These are phyloP conservation scores for Sisyra nigra DNA, from an alignment of 2,888 invertebrate species.

Conservation along the genomic window DNA sequence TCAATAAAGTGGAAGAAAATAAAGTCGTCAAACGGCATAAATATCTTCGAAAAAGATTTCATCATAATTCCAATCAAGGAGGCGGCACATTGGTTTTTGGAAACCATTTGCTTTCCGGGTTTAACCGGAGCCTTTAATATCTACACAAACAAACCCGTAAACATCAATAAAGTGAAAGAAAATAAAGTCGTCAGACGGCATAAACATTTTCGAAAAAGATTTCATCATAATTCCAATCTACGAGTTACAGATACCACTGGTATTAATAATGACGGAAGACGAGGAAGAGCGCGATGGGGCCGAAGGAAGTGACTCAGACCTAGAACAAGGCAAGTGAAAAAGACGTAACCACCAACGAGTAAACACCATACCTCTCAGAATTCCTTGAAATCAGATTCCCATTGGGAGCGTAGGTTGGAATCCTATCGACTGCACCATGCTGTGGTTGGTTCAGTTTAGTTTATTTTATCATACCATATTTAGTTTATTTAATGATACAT, in stretches of 20 bases:
- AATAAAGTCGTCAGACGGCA: conserved; percentile 19
- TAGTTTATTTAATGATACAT: no score
- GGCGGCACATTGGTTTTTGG: conserved; percentile 96
- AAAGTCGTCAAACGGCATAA: conserved; percentile 15
- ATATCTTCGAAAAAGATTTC: conserved; percentile 92
- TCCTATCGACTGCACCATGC: no score
- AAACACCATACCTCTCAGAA: conserved; percentile 2
- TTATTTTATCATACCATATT: no score
- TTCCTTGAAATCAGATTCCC: conserved; percentile 8
- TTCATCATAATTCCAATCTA: conserved; percentile 91
- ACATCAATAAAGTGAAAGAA: conserved; percentile 21
- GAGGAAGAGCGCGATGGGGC: conserved; percentile 52
- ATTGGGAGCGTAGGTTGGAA: no score
- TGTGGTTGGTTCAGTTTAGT: no score
- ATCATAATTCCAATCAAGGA: conserved; percentile 96
- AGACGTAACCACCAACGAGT: conserved; percentile 13
- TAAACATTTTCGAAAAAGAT: conserved; percentile 84
- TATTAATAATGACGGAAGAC: conserved; percentile 49
- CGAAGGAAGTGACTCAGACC: conserved; percentile 61
- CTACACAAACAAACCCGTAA: conserved; percentile 43
- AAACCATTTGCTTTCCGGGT: conserved; percentile 89
- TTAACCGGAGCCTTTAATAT: conserved; percentile 53
- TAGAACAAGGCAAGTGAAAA: conserved; percentile 31
- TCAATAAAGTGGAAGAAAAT: conserved; percentile 21
- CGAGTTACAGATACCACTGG: conserved; percentile 24